Evolutionary conservation across 2,797 vertebrate genomes (phyloP), one percentile per base, ranked within the genome.

Genomic region (Anguilla pacifica): DNA sequence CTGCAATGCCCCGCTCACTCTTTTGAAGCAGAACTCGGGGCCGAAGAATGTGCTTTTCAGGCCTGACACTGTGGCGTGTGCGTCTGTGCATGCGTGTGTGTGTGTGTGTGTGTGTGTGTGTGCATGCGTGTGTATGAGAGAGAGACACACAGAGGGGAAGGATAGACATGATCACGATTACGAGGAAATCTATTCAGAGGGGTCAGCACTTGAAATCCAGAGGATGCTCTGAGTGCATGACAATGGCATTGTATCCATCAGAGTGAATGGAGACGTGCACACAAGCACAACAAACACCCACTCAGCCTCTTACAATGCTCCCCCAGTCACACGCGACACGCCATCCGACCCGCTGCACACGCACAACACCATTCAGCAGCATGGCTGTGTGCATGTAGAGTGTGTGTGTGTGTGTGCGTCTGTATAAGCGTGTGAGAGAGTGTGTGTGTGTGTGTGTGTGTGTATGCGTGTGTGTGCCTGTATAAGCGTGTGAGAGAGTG

Each of bases 1-100:
- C 0, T 15, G 2, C 70, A 35, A 74, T 35, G 9, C 28, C 6
- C 67, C 25, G 22, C 70, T 72, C 9, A 28, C 25, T 10, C 28
- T 31, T 70, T 10, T 70, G 67, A 28, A 70, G 28, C 10, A 77
- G 39, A 4, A 77, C 35, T 39, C 39, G 35, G 13, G 35, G 72
- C 72, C 15, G 0, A 3, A 72, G 5, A 11, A 13, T 86, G 35
- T 72, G 83, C 13, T 25, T n/a, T 35, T 77, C 57, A 59, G 57
- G 57, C 57, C 13, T 15, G 57, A 59, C 15, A 13, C 57, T 51
- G 7, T 51, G 49, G 31, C 61, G 51, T 25, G 70, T 85, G 43
- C 67, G 57, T 83, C 22, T 31, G 82, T 70, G 86, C 53, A 31
- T 28, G 85, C 6, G 19, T 87, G 83, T 84, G 46, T 84, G 49